Evolutionary conservation across 2,888 invertebrate genomes (phyloP).

Genomic region (Argyra leucocephala): DNA sequence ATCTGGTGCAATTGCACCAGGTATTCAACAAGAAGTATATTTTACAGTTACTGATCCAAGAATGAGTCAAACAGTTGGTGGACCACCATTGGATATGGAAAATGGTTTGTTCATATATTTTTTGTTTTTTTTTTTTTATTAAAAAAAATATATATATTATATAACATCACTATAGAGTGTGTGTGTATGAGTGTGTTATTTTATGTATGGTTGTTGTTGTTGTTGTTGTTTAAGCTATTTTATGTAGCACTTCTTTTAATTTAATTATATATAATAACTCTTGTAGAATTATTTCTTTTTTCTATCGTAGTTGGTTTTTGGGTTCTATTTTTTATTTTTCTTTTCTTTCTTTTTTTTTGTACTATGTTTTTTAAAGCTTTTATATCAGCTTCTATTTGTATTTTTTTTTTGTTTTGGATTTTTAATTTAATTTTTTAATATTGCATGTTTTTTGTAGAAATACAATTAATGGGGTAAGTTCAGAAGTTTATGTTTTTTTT

Average conservation of each 20-base stretch:
- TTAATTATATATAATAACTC: no score
- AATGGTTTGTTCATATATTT: slow-evolving; percentile 58
- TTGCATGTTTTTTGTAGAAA: slow-evolving; percentile 1
- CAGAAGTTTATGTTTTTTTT: no score
- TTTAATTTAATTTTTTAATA: slow-evolving; percentile 16
- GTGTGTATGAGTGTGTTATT: neutral
- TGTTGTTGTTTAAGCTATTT: slow-evolving; percentile 7
- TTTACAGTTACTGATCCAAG: slow-evolving; percentile 79
- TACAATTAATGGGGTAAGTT: no score
- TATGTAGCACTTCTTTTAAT: neutral
- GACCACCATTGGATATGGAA: slow-evolving; percentile 80
- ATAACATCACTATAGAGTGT: neutral
- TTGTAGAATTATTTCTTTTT: no score
- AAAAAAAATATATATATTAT: no score
- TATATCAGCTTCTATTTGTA: slow-evolving; percentile 15
- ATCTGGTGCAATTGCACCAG: slow-evolving; percentile 72
- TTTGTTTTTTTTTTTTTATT: slow-evolving; percentile 15
- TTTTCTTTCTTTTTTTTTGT: slow-evolving; percentile 14
- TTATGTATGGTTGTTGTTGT: neutral
- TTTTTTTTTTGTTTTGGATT: slow-evolving; percentile 18
- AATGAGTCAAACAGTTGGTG: slow-evolving; percentile 58
- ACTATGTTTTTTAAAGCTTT: slow-evolving; percentile 16
- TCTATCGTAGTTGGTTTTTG: no score
- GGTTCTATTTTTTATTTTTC: slow-evolving; percentile 21
- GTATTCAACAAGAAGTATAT: slow-evolving; percentile 82